Percentiles rank a stretch among this genome's conserved stretches.
These are phyloP conservation scores for Bovichtus variegatus DNA, from an alignment of 2,797 vertebrate genomes.

Conservation along the genomic window DNA sequence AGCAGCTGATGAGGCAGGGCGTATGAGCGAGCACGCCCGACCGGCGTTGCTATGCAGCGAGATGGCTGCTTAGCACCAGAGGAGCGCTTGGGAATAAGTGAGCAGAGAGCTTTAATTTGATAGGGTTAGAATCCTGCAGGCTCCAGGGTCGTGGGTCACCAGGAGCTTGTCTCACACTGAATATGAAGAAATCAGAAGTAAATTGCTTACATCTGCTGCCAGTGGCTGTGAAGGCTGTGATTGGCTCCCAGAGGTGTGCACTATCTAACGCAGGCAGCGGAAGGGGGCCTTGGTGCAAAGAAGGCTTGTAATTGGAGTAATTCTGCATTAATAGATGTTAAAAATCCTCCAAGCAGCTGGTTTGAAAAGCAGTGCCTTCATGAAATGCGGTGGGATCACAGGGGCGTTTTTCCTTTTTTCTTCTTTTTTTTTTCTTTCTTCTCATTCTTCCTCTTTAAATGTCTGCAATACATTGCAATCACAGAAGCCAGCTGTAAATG, in stretches of 20 bases:
- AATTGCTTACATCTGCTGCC: slow-evolving; percentile 99
- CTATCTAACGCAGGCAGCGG: slow-evolving; percentile 93
- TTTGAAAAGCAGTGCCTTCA: slow-evolving; percentile 84
- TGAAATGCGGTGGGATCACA: slow-evolving; percentile 85
- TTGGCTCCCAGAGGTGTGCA: slow-evolving; percentile 95
- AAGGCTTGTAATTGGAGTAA: slow-evolving; percentile 99
- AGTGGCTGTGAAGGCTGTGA: slow-evolving; percentile 94
- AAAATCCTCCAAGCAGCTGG: slow-evolving; percentile 91
- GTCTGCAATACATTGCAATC: slow-evolving; percentile 64
- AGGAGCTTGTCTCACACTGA: slow-evolving; percentile 97
- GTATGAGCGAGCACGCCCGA: slow-evolving; percentile 97
- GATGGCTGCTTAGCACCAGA: slow-evolving; percentile 96
- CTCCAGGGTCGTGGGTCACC: slow-evolving; percentile 95
- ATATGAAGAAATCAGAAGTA: slow-evolving; percentile 99
- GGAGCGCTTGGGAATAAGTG: slow-evolving; percentile 99
- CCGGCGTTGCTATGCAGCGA: slow-evolving; percentile 98
- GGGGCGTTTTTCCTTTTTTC: slow-evolving; percentile 46
- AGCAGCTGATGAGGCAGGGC: slow-evolving; percentile 97
- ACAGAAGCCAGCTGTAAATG: slow-evolving; percentile 67
- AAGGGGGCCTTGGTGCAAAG: slow-evolving; percentile 91
- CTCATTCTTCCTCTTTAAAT: slow-evolving; percentile 51
- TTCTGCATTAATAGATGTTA: slow-evolving; percentile 97
- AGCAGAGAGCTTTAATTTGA: slow-evolving; percentile 99
- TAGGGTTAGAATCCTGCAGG: slow-evolving; percentile 99
- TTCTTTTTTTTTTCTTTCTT: slow-evolving; percentile 20